Evolutionary conservation across 1,140 invertebrate species (phyloP).

Genomic region (Drosophila lacteicornis): DNA sequence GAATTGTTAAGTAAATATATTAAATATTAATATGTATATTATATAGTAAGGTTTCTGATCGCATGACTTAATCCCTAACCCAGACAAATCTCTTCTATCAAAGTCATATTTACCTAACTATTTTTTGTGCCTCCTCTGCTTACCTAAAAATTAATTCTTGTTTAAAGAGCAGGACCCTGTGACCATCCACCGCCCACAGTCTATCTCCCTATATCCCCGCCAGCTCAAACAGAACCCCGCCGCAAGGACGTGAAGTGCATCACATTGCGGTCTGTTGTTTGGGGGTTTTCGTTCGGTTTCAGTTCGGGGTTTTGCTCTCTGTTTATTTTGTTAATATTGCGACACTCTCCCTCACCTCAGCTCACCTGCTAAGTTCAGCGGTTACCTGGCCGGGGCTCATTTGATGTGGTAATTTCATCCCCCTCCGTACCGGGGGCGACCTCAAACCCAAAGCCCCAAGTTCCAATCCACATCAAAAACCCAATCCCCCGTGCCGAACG

Average conservation of each 20-base stretch:
- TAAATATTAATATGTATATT: too few species aligned
- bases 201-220: neutral
- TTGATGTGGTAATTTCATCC: slow-evolving; percentile 37
- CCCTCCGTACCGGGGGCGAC: too few species aligned
- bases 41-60: too few species aligned
- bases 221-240: slow-evolving; percentile 1
- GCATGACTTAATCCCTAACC: too few species aligned
- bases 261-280: slow-evolving; percentile 40
- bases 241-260: slow-evolving; percentile 34
- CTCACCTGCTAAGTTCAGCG: slow-evolving; percentile 35
- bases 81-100: too few species aligned
- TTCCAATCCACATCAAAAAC: too few species aligned
- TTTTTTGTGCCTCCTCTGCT: too few species aligned
- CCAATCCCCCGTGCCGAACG: neutral
- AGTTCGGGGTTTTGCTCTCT: slow-evolving; percentile 13
- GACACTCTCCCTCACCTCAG: slow-evolving; percentile 10
- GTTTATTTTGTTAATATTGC: slow-evolving; percentile 55
- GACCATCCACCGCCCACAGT: neutral
- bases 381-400: slow-evolving; percentile 34
- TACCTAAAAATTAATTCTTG: slow-evolving; percentile 1
- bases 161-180: slow-evolving; percentile 25
- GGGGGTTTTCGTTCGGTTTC: slow-evolving; percentile 36
- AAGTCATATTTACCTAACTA: too few species aligned
- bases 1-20: too few species aligned
- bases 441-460: neutral